These are phyloP conservation scores for Aquatica leii DNA, from an alignment of 2,888 invertebrate genomes.

Conservation along the genomic window DNA sequence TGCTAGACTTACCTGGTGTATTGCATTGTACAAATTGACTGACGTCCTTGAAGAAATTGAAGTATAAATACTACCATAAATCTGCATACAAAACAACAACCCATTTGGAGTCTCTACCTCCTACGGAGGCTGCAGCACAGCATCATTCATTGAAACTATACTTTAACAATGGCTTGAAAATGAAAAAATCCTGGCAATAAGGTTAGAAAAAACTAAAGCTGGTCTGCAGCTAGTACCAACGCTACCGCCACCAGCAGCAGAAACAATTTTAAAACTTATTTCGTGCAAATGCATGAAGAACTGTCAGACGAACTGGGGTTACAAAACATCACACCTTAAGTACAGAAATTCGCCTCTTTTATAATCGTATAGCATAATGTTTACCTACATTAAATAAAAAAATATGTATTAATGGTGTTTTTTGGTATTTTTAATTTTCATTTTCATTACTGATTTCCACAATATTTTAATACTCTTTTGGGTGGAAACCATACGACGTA, in stretches of 20 bases:
- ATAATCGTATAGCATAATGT: too few species aligned
- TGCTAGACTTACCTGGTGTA: neutral
- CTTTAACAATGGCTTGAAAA: conserved; percentile 2
- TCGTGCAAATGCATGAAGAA: too few species aligned
- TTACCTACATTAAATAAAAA: too few species aligned
- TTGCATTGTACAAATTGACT: neutral
- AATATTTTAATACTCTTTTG: too few species aligned
- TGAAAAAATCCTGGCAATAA: neutral
- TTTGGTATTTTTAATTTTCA: too few species aligned
- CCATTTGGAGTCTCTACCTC: neutral
- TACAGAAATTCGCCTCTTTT: too few species aligned
- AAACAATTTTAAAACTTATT: neutral
- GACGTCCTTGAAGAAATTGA: neutral
- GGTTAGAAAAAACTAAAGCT: conserved; percentile 3
- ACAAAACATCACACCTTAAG: too few species aligned
- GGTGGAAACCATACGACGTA: too few species aligned
- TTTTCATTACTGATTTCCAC: too few species aligned
- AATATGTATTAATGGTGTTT: too few species aligned
- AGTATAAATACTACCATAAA: neutral
- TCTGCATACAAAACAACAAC: neutral
- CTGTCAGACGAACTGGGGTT: too few species aligned
- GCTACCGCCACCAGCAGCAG: conserved; percentile 1
- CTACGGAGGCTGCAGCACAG: neutral
- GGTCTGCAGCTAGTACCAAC: conserved; percentile 5
- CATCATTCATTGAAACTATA: neutral